Conservation (phyloP, 1,140 invertebrate genomes). For the Drosophila nannoptera region DNA sequence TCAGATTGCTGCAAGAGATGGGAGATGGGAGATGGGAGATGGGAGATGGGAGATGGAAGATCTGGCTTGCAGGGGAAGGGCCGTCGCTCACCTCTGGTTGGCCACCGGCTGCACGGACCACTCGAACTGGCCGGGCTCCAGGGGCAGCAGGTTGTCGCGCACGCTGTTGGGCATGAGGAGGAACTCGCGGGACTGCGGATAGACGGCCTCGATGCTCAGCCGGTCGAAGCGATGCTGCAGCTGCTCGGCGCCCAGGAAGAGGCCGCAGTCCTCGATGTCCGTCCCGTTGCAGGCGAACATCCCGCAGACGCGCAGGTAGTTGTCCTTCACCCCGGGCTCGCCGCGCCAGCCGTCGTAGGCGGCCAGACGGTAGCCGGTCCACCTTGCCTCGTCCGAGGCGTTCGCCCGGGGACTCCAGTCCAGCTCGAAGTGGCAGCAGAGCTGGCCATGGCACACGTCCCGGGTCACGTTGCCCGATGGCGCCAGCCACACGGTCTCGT, state of each 20-base stretch:
- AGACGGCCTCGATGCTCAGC: constrained; percentile 42
- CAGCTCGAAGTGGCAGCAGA: constrained; percentile 66
- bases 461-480: background rate
- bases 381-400: background rate
- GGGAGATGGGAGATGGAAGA: background rate
- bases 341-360: constrained; percentile 61
- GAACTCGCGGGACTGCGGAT: constrained; percentile 37
- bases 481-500: constrained; percentile 39
- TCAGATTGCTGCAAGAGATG: constrained; percentile 35
- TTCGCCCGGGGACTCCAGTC: constrained; percentile 16
- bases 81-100: constrained; percentile 29
- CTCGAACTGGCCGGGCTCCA: constrained; percentile 52
- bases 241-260: constrained; percentile 14
- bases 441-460: constrained; percentile 35
- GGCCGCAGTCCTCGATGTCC: constrained; percentile 52
- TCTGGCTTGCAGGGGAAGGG: too few relatives aligned
- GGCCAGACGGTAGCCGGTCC: constrained; percentile 56
- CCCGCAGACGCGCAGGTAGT: constrained; percentile 60
- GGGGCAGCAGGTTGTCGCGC: constrained; percentile 49
- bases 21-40: background rate
- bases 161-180: constrained; percentile 58
- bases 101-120: constrained; percentile 28
- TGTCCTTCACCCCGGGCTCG: constrained; percentile 43
- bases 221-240: constrained; percentile 34
- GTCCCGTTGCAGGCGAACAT: constrained; percentile 60